Evolutionary conservation across 2,888 invertebrate species (phyloP), one percentile per base, ranked within the genome.

Genomic region (Icerya purchasi): DNA sequence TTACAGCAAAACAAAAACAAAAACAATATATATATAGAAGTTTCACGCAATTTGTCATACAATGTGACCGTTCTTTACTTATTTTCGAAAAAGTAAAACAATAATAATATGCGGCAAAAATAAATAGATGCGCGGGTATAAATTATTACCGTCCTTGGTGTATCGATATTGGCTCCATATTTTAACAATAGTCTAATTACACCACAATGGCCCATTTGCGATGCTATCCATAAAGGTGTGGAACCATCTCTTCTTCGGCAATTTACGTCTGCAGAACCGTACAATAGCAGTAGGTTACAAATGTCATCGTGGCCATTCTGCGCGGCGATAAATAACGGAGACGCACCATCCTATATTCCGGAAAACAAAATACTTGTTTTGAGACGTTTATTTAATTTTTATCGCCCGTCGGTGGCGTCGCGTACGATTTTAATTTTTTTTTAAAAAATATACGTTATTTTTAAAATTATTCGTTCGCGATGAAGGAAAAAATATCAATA

Each of bases 171-270:
- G 50, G 89, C 89, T 53, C 89, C 88, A 65, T 80, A 79, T 68
- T 80, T 80, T 64, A 92, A 75, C 66, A 94, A 76, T 68, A 82
- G 78, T 64, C 83, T 76, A 61, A 84, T 90, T 54, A 85, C 83
- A 69, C 80, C 81, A 70, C 83, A 81, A 74, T 91, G 90, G 0
- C 92, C 93, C 87, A 92, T 91, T 78, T 94, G 94, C 64, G 90
- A 82, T 50, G 91, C 86, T 68, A 94, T 93, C 92, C 92, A 94
- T 65, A 94, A 78, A 62, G 93, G 84, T 54, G 88, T 86, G 69
- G 89, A 87, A 63, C 85, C 82, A 75, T 92, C 92, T 2, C 81
- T 79, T 68, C 92, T 80, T 65, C 82, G 78, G 0, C 78, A 74
- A 70, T 90, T 86, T 53, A 81, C 77, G 60, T 76, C 74, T 0